Base-by-base conservation (phyloP, 2,113 vertebrate species). In the Phalacrocorax pelagicus region DNA sequence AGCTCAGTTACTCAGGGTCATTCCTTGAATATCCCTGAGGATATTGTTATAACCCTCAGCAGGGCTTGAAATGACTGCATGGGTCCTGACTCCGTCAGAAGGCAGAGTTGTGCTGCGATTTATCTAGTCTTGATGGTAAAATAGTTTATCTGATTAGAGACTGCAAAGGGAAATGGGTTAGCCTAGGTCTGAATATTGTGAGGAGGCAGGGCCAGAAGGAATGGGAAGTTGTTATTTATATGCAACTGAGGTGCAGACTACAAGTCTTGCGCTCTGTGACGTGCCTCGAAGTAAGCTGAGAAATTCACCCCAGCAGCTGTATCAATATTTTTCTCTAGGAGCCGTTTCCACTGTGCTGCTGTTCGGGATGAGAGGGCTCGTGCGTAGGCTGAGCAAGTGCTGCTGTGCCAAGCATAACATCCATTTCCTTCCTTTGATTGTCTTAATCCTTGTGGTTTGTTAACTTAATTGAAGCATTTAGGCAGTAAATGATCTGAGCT, bases 371-470 rank as follows among this genome's bases (percentile, higher is more conserved):
- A 70, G 55, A 78, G 65, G n/a, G n/a, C 77, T 63, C 2, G 3
- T 62, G 71, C 2, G 34, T 82, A 32, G 81, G 81, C 57, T 52
- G 51, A 62, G 46, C 19, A 7, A 58, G 47, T 1, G 27, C 61
- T 65, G 73, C 49, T 24, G 19, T 92, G 86, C 89, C 92, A 94
- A 92, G 52, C 18, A 66, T 34, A 90, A 46, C 67, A 38, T 29
- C 59, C 6, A 52, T 66, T 81, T 81, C 86, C 92, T 84, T 70
- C 73, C 36, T 77, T 52, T 84, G 63, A 75, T 77, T 96, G 78
- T 34, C 69, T 84, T 92, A 92, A 90, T 87, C 92, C 90, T 84
- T 92, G 95, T 77, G 95, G 67, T 92, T 96, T 92, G 72, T 80
- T 86, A 55, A 52, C n/a, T 90, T 87, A 87, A 90, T 92, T 94